Percentiles rank a stretch among this genome's conserved stretches.
These are phyloP conservation scores for Cassiopea andromeda DNA, from an alignment of 30 jellyfish, hydroid and myxozoan genomes.

Conservation along the genomic window DNA sequence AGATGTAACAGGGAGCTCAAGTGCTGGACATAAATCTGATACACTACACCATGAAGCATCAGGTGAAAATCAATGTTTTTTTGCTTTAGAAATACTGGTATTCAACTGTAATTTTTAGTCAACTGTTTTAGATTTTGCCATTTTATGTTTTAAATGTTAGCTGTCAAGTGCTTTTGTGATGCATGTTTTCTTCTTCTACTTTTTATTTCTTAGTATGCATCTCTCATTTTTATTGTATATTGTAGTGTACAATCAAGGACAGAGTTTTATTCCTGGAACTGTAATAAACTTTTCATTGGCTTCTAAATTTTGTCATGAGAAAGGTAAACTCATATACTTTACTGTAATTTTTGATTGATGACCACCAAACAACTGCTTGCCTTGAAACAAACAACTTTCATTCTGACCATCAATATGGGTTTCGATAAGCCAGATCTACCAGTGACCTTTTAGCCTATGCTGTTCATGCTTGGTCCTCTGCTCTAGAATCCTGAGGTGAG, in stretches of 20 bases:
- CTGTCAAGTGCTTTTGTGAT: no score
- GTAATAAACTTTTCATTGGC: slow-evolving; percentile 58
- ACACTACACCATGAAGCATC: background rate
- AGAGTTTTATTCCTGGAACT: slow-evolving; percentile 56
- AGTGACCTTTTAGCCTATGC: no score
- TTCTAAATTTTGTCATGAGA: slow-evolving; percentile 54
- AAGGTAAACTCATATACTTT: slow-evolving; percentile 18
- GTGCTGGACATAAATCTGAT: background rate
- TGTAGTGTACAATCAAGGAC: slow-evolving; percentile 39
- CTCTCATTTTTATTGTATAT: background rate
- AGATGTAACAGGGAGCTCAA: background rate
- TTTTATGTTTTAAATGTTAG: no score
- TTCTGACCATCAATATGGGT: no score
- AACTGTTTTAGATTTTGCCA: no score
- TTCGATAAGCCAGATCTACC: no score
- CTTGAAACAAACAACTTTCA: background rate
- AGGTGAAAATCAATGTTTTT: background rate
- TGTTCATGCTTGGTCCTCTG: no score
- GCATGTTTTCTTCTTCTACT: background rate
- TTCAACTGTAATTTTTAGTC: no score
- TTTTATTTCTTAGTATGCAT: background rate
- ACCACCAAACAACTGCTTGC: background rate
- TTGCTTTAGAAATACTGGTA: background rate
- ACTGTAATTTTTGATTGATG: background rate
- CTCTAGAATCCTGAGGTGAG: no score